Evolutionary conservation across 2,113 vertebrate genomes (phyloP).

Genomic region (Haemorhous mexicanus): DNA sequence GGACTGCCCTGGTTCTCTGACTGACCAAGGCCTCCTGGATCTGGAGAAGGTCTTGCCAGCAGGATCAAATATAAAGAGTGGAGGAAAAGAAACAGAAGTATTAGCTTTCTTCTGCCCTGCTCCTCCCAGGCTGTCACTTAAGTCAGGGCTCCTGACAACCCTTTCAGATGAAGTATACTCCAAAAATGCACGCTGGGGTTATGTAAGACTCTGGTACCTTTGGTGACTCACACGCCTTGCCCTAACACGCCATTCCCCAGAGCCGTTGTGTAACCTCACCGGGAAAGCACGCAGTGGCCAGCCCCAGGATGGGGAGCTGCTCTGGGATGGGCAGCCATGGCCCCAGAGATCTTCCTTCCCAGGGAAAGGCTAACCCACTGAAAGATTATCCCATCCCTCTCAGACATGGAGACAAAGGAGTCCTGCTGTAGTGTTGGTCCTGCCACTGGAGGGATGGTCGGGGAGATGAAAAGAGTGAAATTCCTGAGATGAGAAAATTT

Average conservation of each 20-base stretch:
- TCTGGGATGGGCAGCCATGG: not conserved
- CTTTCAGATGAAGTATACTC: conserved; percentile 21
- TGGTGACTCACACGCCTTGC: conserved; percentile 46
- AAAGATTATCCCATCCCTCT: not conserved
- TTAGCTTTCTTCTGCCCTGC: not conserved
- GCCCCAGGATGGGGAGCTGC: not conserved
- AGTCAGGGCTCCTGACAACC: conserved; percentile 42
- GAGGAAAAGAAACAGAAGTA: not conserved
- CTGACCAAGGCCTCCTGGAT: not conserved
- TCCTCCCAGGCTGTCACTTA: not conserved
- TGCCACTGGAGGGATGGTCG: not conserved
- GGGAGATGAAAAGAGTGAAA: not conserved
- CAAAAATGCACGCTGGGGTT: conserved; percentile 15
- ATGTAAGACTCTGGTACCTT: conserved; percentile 6
- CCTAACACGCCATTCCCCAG: not conserved
- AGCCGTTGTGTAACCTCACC: not conserved
- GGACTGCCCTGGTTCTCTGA: not conserved
- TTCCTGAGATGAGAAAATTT: not conserved
- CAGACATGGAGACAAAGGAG: not conserved
- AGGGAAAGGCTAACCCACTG: not conserved
- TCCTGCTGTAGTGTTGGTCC: fast-evolving
- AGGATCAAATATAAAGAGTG: not conserved
- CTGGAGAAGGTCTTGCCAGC: not conserved
- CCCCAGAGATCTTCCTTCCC: not conserved
- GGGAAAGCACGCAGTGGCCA: not conserved